Conservation (phyloP, 2,888 invertebrate genomes). For the Lathronympha strigana region DNA sequence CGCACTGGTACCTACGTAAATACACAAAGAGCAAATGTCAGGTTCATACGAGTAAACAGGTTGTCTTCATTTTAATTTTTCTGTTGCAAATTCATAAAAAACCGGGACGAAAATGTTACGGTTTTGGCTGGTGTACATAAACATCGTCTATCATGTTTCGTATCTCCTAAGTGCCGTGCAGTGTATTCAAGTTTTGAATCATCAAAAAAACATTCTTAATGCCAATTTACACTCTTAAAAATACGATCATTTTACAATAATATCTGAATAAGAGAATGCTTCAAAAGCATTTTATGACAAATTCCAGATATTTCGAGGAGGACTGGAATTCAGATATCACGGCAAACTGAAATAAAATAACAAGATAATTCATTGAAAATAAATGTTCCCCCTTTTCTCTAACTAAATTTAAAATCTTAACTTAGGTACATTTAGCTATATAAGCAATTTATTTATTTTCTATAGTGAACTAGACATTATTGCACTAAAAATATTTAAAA, state of each 20-base stretch:
- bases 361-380: slow-evolving; percentile 1
- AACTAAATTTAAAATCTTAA: slow-evolving; percentile 10
- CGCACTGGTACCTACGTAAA: too few relatives aligned
- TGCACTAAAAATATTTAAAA: slow-evolving; percentile 45
- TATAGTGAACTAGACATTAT: slow-evolving; percentile 49
- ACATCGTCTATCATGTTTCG: too few relatives aligned
- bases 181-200: neutral
- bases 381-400: slow-evolving; percentile 4
- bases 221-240: neutral
- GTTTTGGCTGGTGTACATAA: too few relatives aligned
- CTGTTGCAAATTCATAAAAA: too few relatives aligned
- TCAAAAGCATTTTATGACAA: neutral
- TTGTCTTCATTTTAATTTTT: too few relatives aligned
- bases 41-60: too few relatives aligned
- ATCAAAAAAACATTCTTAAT: neutral
- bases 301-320: neutral
- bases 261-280: neutral
- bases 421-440: neutral
- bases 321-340: neutral
- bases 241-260: neutral
- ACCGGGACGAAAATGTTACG: too few relatives aligned
- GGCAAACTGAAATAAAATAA: neutral
- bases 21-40: too few relatives aligned
- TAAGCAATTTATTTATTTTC: slow-evolving; percentile 20
- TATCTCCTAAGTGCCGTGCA: neutral